Evolutionary conservation across 2,888 invertebrate genomes (phyloP).

Genomic region (Rhagium mordax): DNA sequence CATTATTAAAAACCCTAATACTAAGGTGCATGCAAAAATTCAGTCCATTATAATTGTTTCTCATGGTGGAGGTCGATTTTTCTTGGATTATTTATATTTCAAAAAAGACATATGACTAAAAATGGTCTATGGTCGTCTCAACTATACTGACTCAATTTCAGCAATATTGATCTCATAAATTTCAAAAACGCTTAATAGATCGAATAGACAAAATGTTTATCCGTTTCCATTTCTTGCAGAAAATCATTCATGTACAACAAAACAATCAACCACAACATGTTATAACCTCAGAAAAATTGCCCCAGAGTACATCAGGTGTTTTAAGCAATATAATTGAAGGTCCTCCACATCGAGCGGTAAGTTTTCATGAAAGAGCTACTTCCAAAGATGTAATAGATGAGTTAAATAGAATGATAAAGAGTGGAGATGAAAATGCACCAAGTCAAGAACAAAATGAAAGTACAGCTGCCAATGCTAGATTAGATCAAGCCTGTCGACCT

Average conservation of each 20-base stretch:
- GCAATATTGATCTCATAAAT: no score
- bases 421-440: conserved; percentile 70
- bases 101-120: no score
- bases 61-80: no score
- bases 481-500: conserved; percentile 79
- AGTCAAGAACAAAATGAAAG: conserved; percentile 44
- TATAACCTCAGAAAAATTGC: conserved; percentile 67
- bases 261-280: conserved; percentile 59
- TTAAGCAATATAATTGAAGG: conserved; percentile 70
- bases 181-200: no score
- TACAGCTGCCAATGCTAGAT: conserved; percentile 64
- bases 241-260: conserved; percentile 57
- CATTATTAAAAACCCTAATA: no score
- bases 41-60: no score
- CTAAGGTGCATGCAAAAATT: no score
- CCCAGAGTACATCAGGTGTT: conserved; percentile 64
- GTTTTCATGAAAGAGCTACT: conserved; percentile 82
- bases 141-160: no score
- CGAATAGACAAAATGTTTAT: no score
- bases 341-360: conserved; percentile 74
- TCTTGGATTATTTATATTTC: no score
- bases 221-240: conserved; percentile 48
- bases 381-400: conserved; percentile 85
- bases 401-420: conserved; percentile 77
- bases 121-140: no score